phyloP scores from a whole-genome alignment of 2,113 vertebrate species.

The Pan paniscus region DNA sequence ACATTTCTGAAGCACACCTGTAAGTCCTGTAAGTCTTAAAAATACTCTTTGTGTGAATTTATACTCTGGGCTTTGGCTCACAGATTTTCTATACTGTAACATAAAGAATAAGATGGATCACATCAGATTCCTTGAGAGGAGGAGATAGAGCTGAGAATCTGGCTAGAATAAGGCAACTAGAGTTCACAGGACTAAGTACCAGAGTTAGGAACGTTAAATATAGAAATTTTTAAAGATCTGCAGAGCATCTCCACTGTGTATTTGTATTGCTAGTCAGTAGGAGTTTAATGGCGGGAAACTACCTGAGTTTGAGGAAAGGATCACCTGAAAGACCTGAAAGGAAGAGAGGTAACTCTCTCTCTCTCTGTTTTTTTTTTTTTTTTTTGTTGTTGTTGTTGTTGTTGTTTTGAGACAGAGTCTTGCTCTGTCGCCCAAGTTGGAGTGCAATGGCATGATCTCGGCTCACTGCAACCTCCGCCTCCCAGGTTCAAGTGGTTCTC shows the following conservation, averaged over 20 bases:
- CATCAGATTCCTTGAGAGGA: not conserved
- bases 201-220: not conserved
- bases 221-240: not conserved
- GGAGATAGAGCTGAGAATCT: not conserved
- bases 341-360: not conserved
- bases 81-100: not conserved
- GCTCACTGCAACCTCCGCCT: no score
- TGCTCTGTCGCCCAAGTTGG: no score
- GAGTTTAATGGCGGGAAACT: not conserved
- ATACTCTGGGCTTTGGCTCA: not conserved
- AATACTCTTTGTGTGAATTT: not conserved
- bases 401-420: no score
- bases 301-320: not conserved
- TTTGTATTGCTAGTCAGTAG: not conserved
- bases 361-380: no score
- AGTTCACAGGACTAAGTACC: not conserved
- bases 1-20: not conserved
- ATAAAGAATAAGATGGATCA: not conserved
- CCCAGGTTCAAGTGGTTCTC: no score
- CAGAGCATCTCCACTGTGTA: not conserved
- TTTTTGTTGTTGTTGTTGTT: no score
- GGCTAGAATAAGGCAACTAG: not conserved
- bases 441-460: no score
- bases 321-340: not conserved
- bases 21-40: not conserved